Evolutionary conservation across 2,888 invertebrate genomes (phyloP).

Genomic region (Lapara coniferarum): DNA sequence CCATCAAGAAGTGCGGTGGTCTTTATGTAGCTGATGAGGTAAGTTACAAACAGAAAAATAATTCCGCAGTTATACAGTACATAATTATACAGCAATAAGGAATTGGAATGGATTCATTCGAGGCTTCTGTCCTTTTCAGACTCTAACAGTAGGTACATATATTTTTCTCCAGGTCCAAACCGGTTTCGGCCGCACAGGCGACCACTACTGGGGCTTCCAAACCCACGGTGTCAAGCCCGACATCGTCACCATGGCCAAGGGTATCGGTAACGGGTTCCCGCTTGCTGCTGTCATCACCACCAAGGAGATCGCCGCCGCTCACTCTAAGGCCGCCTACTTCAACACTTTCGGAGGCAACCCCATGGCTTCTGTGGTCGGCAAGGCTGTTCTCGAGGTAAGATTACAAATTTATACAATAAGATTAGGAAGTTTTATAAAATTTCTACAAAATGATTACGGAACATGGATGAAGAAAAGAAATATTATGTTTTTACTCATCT

Average conservation of each 20-base stretch:
- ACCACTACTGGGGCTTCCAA: conserved; percentile 98
- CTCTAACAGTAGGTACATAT: no score
- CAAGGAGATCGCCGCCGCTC: conserved; percentile 90
- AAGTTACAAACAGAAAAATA: conserved; percentile 21
- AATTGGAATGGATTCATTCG: no score
- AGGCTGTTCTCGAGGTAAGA: conserved; percentile 95
- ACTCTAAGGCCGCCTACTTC: conserved; percentile 91
- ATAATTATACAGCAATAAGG: no score
- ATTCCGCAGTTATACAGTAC: no score
- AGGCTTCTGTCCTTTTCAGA: no score
- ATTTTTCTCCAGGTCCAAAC: conserved; percentile 89
- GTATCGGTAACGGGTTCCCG: conserved; percentile 98
- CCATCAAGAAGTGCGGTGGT: conserved; percentile 92
- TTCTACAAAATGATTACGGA: no score
- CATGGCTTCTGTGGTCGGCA: conserved; percentile 93
- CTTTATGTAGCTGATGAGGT: conserved; percentile 96
- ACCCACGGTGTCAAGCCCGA: conserved; percentile 93
- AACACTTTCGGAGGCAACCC: conserved; percentile 99
- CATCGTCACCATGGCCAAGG: conserved; percentile 98
- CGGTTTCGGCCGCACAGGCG: conserved; percentile 97
- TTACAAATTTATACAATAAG: not conserved
- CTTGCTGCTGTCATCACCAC: conserved; percentile 98
- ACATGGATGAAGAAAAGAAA: not conserved
- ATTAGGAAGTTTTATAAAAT: no score
- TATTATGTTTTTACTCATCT: no score